These are phyloP conservation scores for Sebastes elongatus DNA, from an alignment of 2,797 vertebrate genomes.

Conservation along the genomic window DNA sequence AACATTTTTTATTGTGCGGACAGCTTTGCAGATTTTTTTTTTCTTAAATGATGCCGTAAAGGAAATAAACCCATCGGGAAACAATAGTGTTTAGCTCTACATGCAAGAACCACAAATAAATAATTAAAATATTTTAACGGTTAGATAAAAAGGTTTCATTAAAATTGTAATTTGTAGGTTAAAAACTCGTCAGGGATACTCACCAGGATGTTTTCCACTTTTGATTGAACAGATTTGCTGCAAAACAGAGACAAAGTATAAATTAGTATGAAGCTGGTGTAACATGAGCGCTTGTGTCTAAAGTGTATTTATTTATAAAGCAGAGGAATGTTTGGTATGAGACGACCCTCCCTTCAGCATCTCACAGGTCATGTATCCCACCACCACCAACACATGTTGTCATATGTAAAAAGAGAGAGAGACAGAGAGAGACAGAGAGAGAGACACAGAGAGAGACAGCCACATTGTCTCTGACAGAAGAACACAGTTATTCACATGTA, in stretches of 20 bases:
- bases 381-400: conserved; percentile 75
- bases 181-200: conserved; percentile 75
- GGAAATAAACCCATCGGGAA: neutral
- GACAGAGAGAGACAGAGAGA: conserved; percentile 40
- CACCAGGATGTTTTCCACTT: conserved; percentile 99
- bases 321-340: conserved; percentile 81
- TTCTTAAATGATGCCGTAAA: neutral
- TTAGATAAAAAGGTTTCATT: neutral
- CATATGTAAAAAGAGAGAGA: conserved; percentile 66
- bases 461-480: conserved; percentile 60
- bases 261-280: conserved; percentile 74
- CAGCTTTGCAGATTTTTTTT: neutral
- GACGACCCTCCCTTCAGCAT: conserved; percentile 70
- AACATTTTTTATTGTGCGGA: neutral
- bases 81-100: neutral
- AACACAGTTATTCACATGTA: neutral
- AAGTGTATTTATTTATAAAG: conserved; percentile 86
- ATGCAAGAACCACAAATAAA: neutral
- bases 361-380: conserved; percentile 76
- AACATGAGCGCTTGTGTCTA: conserved; percentile 74
- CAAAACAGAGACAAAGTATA: conserved; percentile 79
- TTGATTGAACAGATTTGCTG: conserved; percentile 99
- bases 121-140: neutral
- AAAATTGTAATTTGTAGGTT: neutral
- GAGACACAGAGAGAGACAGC: conserved; percentile 8